A percentile compares a stretch with the other conserved stretches of the same genome.
Evolutionary conservation across 1,140 invertebrate species (phyloP).

Genomic region (Bactericera cockerelli): DNA sequence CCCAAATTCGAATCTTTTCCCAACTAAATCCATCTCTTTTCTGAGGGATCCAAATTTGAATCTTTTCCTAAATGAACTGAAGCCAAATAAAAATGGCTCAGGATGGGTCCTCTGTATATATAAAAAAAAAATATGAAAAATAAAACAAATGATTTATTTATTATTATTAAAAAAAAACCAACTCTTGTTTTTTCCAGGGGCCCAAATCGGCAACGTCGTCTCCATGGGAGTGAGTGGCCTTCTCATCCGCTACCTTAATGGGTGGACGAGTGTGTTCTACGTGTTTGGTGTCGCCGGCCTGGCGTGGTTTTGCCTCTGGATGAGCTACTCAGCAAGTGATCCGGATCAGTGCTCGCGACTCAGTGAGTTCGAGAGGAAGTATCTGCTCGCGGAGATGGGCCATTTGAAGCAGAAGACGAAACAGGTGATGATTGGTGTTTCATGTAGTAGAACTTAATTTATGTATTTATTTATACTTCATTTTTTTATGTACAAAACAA

Average conservation of each 20-base stretch:
- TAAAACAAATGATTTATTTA: too few relatives aligned
- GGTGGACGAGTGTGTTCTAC: conserved; percentile 40
- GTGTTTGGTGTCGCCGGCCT: conserved; percentile 35
- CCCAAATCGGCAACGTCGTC: conserved; percentile 33
- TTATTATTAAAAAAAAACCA: too few relatives aligned
- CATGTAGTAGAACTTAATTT: too few relatives aligned
- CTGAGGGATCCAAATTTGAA: too few relatives aligned
- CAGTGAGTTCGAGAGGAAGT: conserved; percentile 42
- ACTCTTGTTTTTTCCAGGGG: conserved; percentile 26
- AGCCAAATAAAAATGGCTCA: too few relatives aligned
- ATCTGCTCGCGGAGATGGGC: conserved; percentile 30
- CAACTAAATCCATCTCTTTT: too few relatives aligned
- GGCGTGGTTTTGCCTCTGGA: conserved; percentile 28
- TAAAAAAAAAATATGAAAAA: too few relatives aligned
- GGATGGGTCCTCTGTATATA: too few relatives aligned
- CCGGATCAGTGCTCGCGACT: conserved; percentile 55
- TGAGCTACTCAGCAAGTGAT: conserved; percentile 39
- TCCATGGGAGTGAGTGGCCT: conserved; percentile 32
- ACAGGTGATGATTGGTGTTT: background rate
- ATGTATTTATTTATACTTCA: too few relatives aligned
- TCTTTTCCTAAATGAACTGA: too few relatives aligned
- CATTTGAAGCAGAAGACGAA: conserved; percentile 6
- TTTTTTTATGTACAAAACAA: too few relatives aligned
- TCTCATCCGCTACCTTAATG: conserved; percentile 26
- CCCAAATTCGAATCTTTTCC: too few relatives aligned